Conservation (phyloP, 1,140 invertebrate genomes). For the Heliconius hewitsoni region DNA sequence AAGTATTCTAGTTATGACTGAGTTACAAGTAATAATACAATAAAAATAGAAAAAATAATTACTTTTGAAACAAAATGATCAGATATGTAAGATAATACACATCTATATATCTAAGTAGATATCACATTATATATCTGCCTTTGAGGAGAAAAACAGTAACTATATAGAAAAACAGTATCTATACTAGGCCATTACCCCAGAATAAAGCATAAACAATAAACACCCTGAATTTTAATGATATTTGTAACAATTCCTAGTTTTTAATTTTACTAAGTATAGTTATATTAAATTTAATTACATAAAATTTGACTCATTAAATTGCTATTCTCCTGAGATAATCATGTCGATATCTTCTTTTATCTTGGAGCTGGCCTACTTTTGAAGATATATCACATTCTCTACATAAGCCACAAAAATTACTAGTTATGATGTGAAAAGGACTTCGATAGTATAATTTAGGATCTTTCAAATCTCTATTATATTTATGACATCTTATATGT, state of each 20-base stretch:
- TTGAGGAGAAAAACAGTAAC: too few relatives aligned
- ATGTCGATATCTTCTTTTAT: conserved; percentile 60
- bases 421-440: conserved; percentile 67
- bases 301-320: conserved; percentile 15
- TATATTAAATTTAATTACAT: neutral
- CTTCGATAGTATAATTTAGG: conserved; percentile 63
- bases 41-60: too few relatives aligned
- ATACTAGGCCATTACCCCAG: neutral
- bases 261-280: neutral
- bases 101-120: too few relatives aligned
- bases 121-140: too few relatives aligned
- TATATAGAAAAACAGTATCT: neutral
- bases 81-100: too few relatives aligned
- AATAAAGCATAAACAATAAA: neutral
- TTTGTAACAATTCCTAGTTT: neutral
- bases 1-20: too few relatives aligned
- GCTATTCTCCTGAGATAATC: conserved; percentile 55
- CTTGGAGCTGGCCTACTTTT: conserved; percentile 64
- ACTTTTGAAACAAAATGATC: too few relatives aligned
- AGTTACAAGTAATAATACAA: too few relatives aligned
- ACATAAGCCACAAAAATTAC: conserved; percentile 68
- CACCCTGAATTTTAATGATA: neutral
- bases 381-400: conserved; percentile 59
- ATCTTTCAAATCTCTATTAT: conserved; percentile 63
- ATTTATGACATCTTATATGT: conserved; percentile 64